Evolutionary conservation across 2,888 invertebrate genomes (phyloP).

Genomic region (Apamea sordens): DNA sequence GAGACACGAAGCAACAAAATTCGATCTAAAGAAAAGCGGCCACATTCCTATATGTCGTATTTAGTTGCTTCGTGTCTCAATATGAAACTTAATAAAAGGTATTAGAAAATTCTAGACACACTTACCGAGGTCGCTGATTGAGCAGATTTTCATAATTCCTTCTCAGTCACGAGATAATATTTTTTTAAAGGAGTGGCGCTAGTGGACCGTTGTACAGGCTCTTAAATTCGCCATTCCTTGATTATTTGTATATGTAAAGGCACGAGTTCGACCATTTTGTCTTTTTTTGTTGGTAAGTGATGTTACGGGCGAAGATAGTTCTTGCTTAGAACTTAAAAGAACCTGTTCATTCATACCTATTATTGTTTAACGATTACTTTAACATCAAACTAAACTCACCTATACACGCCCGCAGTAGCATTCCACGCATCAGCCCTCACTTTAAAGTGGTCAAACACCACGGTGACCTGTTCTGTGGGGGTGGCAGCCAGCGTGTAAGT

Average conservation of each 20-base stretch:
- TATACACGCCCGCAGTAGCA: conserved; percentile 91
- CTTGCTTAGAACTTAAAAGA: neutral
- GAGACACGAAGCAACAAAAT: too few species aligned
- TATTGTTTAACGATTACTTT: neutral
- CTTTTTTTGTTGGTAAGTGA: neutral
- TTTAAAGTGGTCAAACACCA: conserved; percentile 98
- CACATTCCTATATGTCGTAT: too few species aligned
- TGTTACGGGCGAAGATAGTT: neutral
- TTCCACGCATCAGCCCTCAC: conserved; percentile 95
- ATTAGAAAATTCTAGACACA: too few species aligned
- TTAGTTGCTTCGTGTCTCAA: too few species aligned
- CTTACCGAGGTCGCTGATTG: too few species aligned
- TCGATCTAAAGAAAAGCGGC: too few species aligned
- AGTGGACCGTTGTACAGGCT: too few species aligned
- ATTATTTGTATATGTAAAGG: neutral
- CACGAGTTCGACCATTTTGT: neutral
- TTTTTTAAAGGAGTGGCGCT: too few species aligned
- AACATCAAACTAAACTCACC: conserved; percentile 71
- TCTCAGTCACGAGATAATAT: too few species aligned
- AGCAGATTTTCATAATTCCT: too few species aligned
- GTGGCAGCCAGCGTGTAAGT: conserved; percentile 97
- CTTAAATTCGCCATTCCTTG: neutral
- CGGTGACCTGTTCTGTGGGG: conserved; percentile 96
- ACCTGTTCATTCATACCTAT: neutral
- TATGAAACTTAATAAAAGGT: too few species aligned